Evolutionary conservation across 2,888 invertebrate species (phyloP), one percentile per base, ranked within the genome.

Genomic region (Melinaea marsaeus): DNA sequence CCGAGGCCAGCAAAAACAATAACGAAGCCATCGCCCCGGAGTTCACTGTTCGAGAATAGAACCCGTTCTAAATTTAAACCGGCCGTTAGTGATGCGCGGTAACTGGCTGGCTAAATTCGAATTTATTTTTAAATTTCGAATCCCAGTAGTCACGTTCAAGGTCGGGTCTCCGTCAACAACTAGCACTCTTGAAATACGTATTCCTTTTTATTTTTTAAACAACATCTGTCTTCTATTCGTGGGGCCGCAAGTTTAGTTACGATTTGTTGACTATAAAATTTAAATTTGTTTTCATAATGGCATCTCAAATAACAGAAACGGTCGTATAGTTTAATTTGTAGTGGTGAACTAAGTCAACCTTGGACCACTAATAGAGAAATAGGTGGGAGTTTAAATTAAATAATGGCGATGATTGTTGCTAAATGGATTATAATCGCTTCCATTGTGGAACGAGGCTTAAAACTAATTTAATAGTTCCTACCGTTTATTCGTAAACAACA

Each of bases 41-140:
- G 88, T 89, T 88, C 85, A 87, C 73, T 76, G 86, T 79, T 84
- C 88, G 80, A 82, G 86, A 89, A 89, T 90, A 88, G 90, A 87
- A 84, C 81, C 73, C 75, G 79, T 84, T 88, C 89, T 88, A 89
- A 83, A 85, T 87, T 82, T 89, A 88, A 86, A 86, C 79, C 65
- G 74, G 83, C 83, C 82, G 88, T 85, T 88, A 86, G 84, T 78
- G 85, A 83, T 83, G 84, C 85, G 84, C 85, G 86, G 86, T 84
- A 87, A 85, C 84, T 78, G 72, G 73, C 75, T 75, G 80, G 83
- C 85, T 83, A 85, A 83, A 85, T 81, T 81, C 77, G 79, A 81
- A 84, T 77, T 77, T 74, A 79, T 80, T 84, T 88, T 86, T 80
- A 84, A 83, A 83, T 79, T 86, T 86, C 79, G 73, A 84, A 84